Conservation (phyloP, 1,140 invertebrate genomes). For the Meloidogyne hapla region DNA sequence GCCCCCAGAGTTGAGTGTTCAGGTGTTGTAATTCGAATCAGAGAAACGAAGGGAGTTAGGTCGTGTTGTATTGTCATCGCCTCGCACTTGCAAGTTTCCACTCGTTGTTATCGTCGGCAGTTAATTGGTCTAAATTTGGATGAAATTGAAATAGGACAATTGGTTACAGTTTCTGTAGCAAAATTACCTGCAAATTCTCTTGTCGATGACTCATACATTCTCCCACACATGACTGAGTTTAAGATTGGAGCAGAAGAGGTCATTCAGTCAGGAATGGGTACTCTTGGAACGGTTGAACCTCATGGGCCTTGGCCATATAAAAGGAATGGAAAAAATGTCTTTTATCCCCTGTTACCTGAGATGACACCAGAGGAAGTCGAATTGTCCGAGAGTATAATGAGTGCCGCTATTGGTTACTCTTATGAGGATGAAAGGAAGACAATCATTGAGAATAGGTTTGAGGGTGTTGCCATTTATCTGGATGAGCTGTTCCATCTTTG, state of each 20-base stretch:
- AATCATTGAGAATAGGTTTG: background rate
- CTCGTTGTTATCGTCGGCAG: background rate
- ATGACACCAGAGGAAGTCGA: background rate
- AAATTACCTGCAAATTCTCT: background rate
- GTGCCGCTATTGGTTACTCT: background rate
- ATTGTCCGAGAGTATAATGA: background rate
- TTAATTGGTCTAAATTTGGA: background rate
- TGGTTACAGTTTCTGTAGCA: background rate
- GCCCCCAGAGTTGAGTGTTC: background rate
- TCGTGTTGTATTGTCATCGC: background rate
- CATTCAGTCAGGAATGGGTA: background rate
- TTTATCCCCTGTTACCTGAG: background rate
- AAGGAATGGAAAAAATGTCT: background rate
- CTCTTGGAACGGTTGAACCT: background rate
- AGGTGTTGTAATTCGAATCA: background rate
- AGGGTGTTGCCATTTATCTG: background rate
- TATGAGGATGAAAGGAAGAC: conserved; percentile 8
- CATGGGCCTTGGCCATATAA: conserved; percentile 6
- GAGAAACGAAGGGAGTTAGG: background rate
- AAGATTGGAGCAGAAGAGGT: background rate
- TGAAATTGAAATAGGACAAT: background rate
- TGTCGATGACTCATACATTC: background rate
- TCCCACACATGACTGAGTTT: background rate
- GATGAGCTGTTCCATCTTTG: background rate
- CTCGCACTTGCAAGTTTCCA: background rate